These are phyloP conservation scores for Dolomedes plantarius DNA, from an alignment of 2,888 invertebrate genomes.

Conservation along the genomic window DNA sequence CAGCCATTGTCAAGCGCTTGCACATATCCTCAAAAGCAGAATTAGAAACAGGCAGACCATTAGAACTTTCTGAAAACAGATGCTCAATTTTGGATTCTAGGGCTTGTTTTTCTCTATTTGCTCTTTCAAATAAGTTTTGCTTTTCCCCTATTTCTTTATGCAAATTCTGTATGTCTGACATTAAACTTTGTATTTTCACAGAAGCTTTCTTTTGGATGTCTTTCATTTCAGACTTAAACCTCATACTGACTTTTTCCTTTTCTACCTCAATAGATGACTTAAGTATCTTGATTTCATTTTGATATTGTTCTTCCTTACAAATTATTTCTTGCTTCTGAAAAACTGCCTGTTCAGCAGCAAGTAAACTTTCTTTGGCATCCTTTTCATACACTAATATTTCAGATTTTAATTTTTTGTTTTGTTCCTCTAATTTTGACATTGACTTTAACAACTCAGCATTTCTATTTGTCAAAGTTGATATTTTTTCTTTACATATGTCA, in stretches of 20 bases:
- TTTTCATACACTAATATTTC: slow-evolving; percentile 18
- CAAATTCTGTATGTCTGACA: slow-evolving; percentile 36
- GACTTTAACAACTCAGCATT: slow-evolving; percentile 19
- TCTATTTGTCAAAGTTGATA: background rate
- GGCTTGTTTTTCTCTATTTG: slow-evolving; percentile 36
- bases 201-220: slow-evolving; percentile 20
- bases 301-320: slow-evolving; percentile 43
- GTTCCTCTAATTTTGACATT: slow-evolving; percentile 20
- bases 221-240: slow-evolving; percentile 30
- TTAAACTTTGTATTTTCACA: slow-evolving; percentile 15
- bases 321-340: slow-evolving; percentile 45
- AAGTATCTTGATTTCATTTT: slow-evolving; percentile 45
- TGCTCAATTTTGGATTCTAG: slow-evolving; percentile 43
- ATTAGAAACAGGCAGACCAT: background rate
- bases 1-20: slow-evolving; percentile 33
- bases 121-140: slow-evolving; percentile 50
- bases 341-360: slow-evolving; percentile 48
- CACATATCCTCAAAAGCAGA: slow-evolving; percentile 43
- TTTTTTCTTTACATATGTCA: slow-evolving; percentile 6
- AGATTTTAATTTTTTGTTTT: slow-evolving; percentile 45
- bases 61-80: slow-evolving; percentile 29
- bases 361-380: slow-evolving; percentile 49
- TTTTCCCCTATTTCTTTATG: slow-evolving; percentile 40
- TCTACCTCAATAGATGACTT: slow-evolving; percentile 20
- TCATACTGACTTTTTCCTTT: slow-evolving; percentile 25